A percentile compares a stretch with the other conserved stretches of the same genome.
Evolutionary conservation across 2,888 invertebrate genomes (phyloP).

Genomic region (Diogma glabrata): DNA sequence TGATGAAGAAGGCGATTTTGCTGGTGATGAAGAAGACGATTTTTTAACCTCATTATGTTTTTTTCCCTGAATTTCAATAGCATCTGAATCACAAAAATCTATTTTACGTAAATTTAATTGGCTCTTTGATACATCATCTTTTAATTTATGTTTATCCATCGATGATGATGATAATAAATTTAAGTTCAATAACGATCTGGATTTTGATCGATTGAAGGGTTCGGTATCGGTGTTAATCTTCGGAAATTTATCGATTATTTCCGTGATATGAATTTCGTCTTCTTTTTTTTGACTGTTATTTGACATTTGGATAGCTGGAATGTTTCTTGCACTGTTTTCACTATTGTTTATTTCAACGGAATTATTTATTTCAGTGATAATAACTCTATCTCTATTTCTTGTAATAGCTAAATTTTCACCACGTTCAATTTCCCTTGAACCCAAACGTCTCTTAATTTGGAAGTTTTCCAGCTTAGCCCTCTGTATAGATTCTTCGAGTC

Average conservation of each 20-base stretch:
- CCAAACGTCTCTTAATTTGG: too few species aligned
- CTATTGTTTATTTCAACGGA: background rate
- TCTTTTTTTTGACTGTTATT: background rate
- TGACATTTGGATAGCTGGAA: background rate
- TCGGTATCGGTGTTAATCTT: background rate
- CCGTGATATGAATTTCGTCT: background rate
- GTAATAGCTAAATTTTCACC: background rate
- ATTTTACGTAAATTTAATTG: background rate
- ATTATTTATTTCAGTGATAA: background rate
- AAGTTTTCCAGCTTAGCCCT: background rate
- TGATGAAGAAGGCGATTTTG: background rate
- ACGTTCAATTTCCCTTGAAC: background rate
- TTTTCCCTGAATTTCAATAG: background rate
- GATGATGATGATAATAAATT: background rate
- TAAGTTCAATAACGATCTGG: background rate
- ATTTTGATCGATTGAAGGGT: background rate
- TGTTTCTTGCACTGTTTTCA: too few species aligned
- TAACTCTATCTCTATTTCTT: background rate
- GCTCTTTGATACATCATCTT: background rate
- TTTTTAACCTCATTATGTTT: background rate
- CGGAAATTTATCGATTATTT: background rate
- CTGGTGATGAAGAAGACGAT: background rate
- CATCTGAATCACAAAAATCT: background rate
- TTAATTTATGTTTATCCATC: background rate
- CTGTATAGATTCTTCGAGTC: background rate